Evolutionary conservation across 2,797 vertebrate species (phyloP), one percentile per base, ranked within the genome.

Genomic region (Eulemur rubriventer): DNA sequence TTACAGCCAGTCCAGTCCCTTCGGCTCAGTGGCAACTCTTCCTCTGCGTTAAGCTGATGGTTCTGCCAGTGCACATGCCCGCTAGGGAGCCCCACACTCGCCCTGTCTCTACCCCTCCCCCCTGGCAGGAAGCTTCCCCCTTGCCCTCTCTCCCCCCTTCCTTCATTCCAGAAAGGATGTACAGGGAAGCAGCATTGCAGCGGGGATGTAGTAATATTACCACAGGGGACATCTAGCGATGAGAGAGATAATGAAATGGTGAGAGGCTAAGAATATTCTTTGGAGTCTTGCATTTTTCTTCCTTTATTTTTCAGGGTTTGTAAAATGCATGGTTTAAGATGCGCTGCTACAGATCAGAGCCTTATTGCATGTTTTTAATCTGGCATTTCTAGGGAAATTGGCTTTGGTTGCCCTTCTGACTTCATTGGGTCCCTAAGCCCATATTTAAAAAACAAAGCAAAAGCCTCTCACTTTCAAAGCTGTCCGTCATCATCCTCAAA

Each of bases 221-320:
- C 46, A n/a, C 52, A 92, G 50, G 78, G 24, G 87, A 90, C 96
- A 67, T 81, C 97, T 97, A 83, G 92, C 50, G 92, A n/a, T 50
- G 22, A 43, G 43, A 48, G 13, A 3, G 13, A 48, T 38, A 18
- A 96, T 59, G 86, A 3, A 61, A 84, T 41, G 30, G 18, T 0
- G 14, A 88, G 11, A 41, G 12, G 52, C 52, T 38, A 7, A 50
- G 26, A 33, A 14, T 3, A 18, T 8, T 35, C 26, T n/a, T 50
- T 65, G 18, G 9, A 55, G 16, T 69, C 70, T 81, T 41, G 69
- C 30, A 2, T 69, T 82, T 89, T 48, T 61, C 59, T 48, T 63
- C 30, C 13, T 70, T 70, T 10, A 4, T 9, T 67, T 89, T 57
- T 72, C 24, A 61, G 50, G 33, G 59, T 48, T 52, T 89, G n/a